Evolutionary conservation across 2,888 invertebrate genomes (phyloP), one percentile per base, ranked within the genome.

Genomic region (Orthosia gothica): DNA sequence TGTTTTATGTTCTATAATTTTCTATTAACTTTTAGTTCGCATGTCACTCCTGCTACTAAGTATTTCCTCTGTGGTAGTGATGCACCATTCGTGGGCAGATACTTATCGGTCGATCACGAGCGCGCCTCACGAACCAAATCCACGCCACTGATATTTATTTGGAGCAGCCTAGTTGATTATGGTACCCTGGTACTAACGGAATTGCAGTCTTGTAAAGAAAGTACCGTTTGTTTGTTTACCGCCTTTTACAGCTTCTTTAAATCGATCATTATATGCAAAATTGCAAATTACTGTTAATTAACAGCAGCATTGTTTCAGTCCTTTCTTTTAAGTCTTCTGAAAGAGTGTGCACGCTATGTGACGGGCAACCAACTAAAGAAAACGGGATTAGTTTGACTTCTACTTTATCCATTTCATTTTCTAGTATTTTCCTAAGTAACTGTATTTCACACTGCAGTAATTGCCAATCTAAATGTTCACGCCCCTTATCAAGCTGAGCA

Each of bases 21-120:
- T 83, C 83, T 79, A 76, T 71, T 81, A 76, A 81, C 62, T 79
- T 77, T 85, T 74, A 65, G 64, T 81, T 87, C 76, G 79, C 85
- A 83, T 85, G 87, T 86, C 87, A 83, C 65, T 83, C 79, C 61
- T 45, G 52, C 63, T 65, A 64, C 68, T 79, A 72, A 81, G 79
- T 85, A 77, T 80, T 83, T 84, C 74, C 77, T 58, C 74, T 75
- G 70, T 75, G 40, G 64, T 70, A 76, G 87, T 88, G 87, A 84
- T 76, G 86, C 74, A 74, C 76, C 83, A 83, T 81, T 88, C 90
- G 89, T 90, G 90, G 87, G 84, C 78, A 85, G 89, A 89, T 90
- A 83, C 87, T 87, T 87, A 90, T 90, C 90, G 78, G 86, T 75
- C 66, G 82, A 87, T 90, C 90, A 90, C 90, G 90, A 88, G 74